Base-by-base conservation (phyloP, 2,797 vertebrate genomes). In the Tamandua tetradactyla region DNA sequence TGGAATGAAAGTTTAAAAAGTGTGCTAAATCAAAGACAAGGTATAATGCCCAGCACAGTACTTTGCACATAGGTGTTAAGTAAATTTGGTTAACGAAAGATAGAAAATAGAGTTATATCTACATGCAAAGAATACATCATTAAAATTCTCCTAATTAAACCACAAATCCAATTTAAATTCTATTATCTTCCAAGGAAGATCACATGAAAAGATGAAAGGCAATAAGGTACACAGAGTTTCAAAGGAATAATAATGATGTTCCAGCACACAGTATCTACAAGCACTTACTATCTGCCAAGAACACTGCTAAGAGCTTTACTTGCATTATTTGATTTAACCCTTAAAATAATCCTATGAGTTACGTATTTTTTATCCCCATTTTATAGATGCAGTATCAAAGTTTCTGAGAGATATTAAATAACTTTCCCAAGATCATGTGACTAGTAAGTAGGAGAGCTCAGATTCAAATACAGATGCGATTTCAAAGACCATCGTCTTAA, bases 141-240 rank as follows among this genome's bases (percentile, higher is more conserved):
- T 84, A 81, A 91, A 69, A 74, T 93, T 69, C 57, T 81, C 66
- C 49, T 90, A 25, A 52, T 86, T 89, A 90, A 95, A 71, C 42
- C 55, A 80, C 68, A 85, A n/a, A 80, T 23, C 15, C n/a, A 76
- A 81, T 80, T 84, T 89, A 88, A 91, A 81, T 93, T 85, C 66
- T 32, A 55, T 44, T 83, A 40, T 37, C 32, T 84, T 84, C 52
- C 37, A 69, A 91, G 57, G 64, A 87, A 68, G 40, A 72, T 10
- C 32, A 93, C 47, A 74, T 20, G 71, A 88, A 72, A 76, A 87
- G 62, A 72, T 78, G 15, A 87, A 25, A 44, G n/a, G 20, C 40
- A 69, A 76, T 76, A 82, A 91, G 47, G 47, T 37, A 79, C 10
- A 52, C 7, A 69, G 37, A 84, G 52, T 71, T 87, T 91, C 57